Conservation (phyloP, 2,888 invertebrate genomes). For the Nesidiocoris tenuis region DNA sequence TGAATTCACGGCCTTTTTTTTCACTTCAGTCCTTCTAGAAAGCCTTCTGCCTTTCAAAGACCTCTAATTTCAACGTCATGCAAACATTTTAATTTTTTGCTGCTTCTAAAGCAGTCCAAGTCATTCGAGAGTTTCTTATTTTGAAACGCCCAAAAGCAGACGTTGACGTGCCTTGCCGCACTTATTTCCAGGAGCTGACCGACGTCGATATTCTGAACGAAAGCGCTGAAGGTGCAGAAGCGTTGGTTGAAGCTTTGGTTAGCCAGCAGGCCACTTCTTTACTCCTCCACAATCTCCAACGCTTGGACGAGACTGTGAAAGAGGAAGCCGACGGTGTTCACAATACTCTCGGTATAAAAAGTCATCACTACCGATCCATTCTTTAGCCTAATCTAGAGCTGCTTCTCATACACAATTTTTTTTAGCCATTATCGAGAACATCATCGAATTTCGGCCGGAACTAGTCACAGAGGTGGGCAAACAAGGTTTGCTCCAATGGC, state of each 20-base stretch:
- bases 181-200: constrained; percentile 78
- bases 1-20: too few relatives aligned
- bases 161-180: too few relatives aligned
- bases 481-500: constrained; percentile 88
- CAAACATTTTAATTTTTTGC: too few relatives aligned
- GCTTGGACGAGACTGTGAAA: constrained; percentile 88
- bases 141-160: too few relatives aligned
- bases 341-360: constrained; percentile 84
- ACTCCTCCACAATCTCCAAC: constrained; percentile 87
- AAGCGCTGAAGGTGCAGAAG: constrained; percentile 86
- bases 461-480: constrained; percentile 81
- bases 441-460: constrained; percentile 86
- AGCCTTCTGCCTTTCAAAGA: too few relatives aligned
- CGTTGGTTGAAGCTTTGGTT: constrained; percentile 81
- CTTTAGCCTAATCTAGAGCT: background rate
- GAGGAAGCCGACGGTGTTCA: constrained; percentile 96
- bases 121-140: too few relatives aligned
- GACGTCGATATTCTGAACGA: constrained; percentile 96
- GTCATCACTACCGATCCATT: constrained; percentile 52
- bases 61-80: too few relatives aligned
- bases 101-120: too few relatives aligned
- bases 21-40: too few relatives aligned
- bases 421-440: constrained; percentile 87
- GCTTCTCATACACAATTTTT: constrained; percentile 46
- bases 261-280: constrained; percentile 88